Base-by-base conservation (phyloP, 2,888 invertebrate species). In the Nephrocerus scutellatus region DNA sequence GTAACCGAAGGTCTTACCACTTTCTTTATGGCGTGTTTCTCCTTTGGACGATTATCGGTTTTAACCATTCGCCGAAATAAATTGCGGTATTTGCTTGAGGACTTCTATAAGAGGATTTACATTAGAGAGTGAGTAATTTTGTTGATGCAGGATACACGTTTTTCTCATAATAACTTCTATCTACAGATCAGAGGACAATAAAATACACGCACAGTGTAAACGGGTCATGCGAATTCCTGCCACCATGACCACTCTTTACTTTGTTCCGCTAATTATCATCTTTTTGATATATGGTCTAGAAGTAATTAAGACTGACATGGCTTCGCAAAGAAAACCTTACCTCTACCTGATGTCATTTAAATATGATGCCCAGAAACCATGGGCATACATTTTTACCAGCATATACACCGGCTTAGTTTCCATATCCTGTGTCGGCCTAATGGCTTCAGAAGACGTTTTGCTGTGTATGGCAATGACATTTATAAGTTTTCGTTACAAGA, bases 341-440 rank as follows among this genome's bases (percentile, higher is more conserved):
- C 30, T 36, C 9, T 26, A 28, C 3, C 14, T 24, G 9, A 36
- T 36, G 36, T 14, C 23, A 19, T 36, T 36, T 24, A 7, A 23
- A 2, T 36, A 36, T 19, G 30, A 36, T 18, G 36, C 36, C 2
- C 36, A 36, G 18, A 24, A 36, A 13, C 36, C 30, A 8, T 36
- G 36, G 36, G 13, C n/a, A 19, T 36, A 36, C 13, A 23, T 23
- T 2, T 18, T 36, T 3, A 36, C 36, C 22, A 30, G 19, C 13
- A 9, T 36, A 8, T 36, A 36, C 13, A 36, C 36, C n/a, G 30
- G 30, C 6, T 36, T 29, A 30, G 36, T 21, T 4, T 29, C 30
- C 12, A 23, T 22, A 13, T 30, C 36, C 5, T 26, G 23, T 2
- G 36, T 30, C 3, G 24, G 30, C 6, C 9, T 36, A n/a, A 36